Base-by-base conservation (phyloP, 2,888 invertebrate species). In the Campoletis raptor region DNA sequence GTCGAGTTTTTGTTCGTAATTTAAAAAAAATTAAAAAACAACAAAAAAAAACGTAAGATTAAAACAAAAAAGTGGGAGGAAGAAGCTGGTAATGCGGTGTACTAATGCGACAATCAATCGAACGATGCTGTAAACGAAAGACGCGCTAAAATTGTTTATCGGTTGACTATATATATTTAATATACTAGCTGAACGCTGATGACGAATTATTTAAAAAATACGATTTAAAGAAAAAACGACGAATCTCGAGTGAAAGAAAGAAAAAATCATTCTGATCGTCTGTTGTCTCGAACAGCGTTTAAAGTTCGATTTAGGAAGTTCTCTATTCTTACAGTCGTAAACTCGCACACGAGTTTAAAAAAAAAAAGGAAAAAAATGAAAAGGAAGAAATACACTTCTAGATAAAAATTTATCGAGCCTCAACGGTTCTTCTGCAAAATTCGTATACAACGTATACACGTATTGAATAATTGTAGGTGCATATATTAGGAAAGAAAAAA, bases 31-130 rank as follows among this genome's bases (percentile, higher is more conserved):
- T n/a, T n/a, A n/a, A n/a, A 84, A 76, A 85, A 83, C 66, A 57
- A 52, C 80, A 66, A 86, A 57, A 57, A 45, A 77, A 24, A 40
- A 73, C 0, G 3, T 21, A 36, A 30, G 18, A 76, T 18, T 30
- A 42, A 24, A 45, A 36, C n/a, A 6, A 67, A 37, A 52, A 52
- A 36, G 67, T 21, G 36, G 52, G 30, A 77, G 86, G 74, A 81
- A 36, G 64, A 54, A 74, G 81, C 76, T 87, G 77, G 57, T 81
- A 77, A 80, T 83, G 86, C 83, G 86, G 78, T 85, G 86, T 87
- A 85, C 48, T 87, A 84, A 84, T 88, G 87, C 87, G 89, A 89
- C 89, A 89, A 89, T 89, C 88, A 89, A 88, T 88, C 85, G 87
- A 87, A 88, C 88, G 85, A 86, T 85, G 83, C 83, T 87, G 80